These are phyloP conservation scores for Meandrina meandrites DNA, from an alignment of 92 coral and sea anemone species.

Conservation along the genomic window DNA sequence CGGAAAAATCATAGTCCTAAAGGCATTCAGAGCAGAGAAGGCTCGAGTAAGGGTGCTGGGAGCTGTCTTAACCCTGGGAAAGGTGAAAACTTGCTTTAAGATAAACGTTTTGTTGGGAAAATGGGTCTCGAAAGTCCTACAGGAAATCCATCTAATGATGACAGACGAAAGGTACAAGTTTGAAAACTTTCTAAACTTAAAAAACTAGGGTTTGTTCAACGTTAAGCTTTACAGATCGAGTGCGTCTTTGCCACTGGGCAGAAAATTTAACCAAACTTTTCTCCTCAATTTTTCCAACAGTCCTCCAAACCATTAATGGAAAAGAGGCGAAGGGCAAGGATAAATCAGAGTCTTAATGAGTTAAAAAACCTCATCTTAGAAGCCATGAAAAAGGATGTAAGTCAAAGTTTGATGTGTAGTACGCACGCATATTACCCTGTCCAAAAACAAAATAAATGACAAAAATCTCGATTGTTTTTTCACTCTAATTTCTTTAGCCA, in stretches of 20 bases:
- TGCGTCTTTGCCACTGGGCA: no score
- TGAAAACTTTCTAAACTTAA: slow-evolving; percentile 4
- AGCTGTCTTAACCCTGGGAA: not conserved
- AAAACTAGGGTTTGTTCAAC: not conserved
- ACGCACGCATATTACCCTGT: not conserved
- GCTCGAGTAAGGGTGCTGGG: not conserved
- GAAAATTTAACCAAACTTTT: not conserved
- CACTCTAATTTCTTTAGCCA: not conserved
- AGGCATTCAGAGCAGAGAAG: not conserved
- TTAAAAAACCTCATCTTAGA: slow-evolving; percentile 80
- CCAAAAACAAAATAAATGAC: not conserved
- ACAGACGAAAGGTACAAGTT: slow-evolving; percentile 58
- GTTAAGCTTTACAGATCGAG: not conserved
- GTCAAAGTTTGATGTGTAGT: slow-evolving; percentile 22
- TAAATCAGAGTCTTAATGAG: slow-evolving; percentile 82
- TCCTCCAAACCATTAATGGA: slow-evolving; percentile 89
- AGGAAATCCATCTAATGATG: slow-evolving; percentile 26
- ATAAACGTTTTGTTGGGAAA: not conserved
- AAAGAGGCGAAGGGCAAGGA: slow-evolving; percentile 80
- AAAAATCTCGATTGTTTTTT: not conserved
- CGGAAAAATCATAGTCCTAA: slow-evolving; percentile 43
- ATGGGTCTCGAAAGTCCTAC: slow-evolving; percentile 70
- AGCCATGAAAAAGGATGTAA: slow-evolving; percentile 89
- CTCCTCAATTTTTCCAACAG: slow-evolving; percentile 23
- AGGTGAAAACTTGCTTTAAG: not conserved